phyloP scores from a whole-genome alignment of 2,113 vertebrate species.

The Sebastes schlegelii region DNA sequence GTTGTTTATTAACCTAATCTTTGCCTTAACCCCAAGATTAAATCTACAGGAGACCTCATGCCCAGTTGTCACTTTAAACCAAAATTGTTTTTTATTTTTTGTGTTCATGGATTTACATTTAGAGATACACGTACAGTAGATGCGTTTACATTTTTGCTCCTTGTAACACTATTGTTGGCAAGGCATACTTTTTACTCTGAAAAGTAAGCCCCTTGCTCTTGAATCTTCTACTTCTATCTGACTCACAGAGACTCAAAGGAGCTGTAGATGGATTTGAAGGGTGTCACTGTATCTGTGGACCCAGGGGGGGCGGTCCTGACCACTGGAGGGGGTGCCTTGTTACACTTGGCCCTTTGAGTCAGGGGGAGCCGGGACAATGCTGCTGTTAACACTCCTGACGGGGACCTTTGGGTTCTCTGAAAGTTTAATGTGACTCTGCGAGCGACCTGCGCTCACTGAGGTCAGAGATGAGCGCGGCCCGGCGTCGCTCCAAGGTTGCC shows the following conservation, averaged over 20 bases:
- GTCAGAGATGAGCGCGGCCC: constrained; percentile 83
- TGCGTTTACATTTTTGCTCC: no score
- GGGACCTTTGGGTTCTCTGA: constrained; percentile 84
- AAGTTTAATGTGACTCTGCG: constrained; percentile 83
- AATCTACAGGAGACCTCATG: no score
- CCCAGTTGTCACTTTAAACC: no score
- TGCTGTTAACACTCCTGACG: constrained; percentile 82
- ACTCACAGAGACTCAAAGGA: constrained; percentile 31
- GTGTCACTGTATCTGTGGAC: constrained; percentile 68
- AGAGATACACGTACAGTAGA: no score
- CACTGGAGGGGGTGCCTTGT: constrained; percentile 72
- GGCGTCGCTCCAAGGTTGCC: constrained; percentile 59
- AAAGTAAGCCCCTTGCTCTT: background rate
- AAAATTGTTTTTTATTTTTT: no score
- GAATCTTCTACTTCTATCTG: background rate
- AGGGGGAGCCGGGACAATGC: constrained; percentile 75
- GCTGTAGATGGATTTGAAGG: constrained; percentile 46
- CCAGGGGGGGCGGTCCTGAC: constrained; percentile 59
- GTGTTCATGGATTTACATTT: no score
- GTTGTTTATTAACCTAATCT: no score
- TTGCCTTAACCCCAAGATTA: no score
- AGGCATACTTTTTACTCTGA: background rate
- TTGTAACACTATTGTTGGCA: no score
- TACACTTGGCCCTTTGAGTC: constrained; percentile 78
- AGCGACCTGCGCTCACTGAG: constrained; percentile 78